Evolutionary conservation across 92 coral and sea anemone species (phyloP).

Genomic region (Epizoanthus stellaris): DNA sequence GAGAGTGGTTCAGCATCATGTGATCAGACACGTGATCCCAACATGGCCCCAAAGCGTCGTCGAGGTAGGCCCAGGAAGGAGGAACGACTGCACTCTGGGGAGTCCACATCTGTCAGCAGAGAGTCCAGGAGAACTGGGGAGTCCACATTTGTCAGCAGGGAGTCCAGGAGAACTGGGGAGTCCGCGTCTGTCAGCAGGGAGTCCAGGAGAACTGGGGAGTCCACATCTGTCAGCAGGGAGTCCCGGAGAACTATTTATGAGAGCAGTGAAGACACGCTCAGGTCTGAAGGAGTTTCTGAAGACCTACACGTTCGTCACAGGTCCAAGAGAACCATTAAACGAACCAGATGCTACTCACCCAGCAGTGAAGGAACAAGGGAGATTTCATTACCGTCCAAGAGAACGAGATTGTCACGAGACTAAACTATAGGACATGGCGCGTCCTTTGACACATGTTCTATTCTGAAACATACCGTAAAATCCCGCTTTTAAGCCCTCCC

Average conservation of each 20-base stretch:
- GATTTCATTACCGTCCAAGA: slow-evolving; percentile 80
- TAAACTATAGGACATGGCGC: slow-evolving; percentile 3
- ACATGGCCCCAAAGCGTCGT: slow-evolving; percentile 58
- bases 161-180: too few species aligned
- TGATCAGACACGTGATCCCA: slow-evolving; percentile 15
- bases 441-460: too few species aligned
- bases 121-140: neutral
- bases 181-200: slow-evolving; percentile 33
- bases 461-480: too few species aligned
- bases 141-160: neutral
- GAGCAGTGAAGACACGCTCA: slow-evolving; percentile 8
- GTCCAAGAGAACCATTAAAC: slow-evolving; percentile 83
- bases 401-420: slow-evolving; percentile 69
- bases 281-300: slow-evolving; percentile 26
- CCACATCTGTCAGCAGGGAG: slow-evolving; percentile 36
- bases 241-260: slow-evolving; percentile 34
- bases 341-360: slow-evolving; percentile 93
- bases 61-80: slow-evolving; percentile 85
- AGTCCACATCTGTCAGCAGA: neutral
- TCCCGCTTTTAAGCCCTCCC: too few species aligned
- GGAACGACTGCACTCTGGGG: slow-evolving; percentile 30
- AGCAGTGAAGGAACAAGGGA: slow-evolving; percentile 91
- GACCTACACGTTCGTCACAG: slow-evolving; percentile 59
- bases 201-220: slow-evolving; percentile 39
- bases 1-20: slow-evolving; percentile 22